Evolutionary conservation across 2,888 invertebrate species (phyloP), one percentile per base, ranked within the genome.

Genomic region (Maniola hyperantus): DNA sequence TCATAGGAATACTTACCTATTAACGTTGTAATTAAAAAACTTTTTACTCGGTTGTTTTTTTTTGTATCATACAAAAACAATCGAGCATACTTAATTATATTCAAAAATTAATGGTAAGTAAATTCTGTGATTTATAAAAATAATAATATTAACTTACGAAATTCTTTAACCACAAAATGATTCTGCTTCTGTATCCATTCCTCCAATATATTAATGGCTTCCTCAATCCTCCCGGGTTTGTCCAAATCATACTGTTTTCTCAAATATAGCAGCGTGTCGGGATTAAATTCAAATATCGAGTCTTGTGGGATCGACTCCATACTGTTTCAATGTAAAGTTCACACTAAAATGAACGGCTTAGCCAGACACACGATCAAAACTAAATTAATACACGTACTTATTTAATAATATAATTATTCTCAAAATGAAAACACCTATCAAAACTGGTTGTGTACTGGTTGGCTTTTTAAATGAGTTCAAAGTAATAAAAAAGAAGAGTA

Each of bases 111-210:
- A 26, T 8, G 6, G 5, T n/a, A n/a, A 15, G 8, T 44, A 13
- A 71, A 77, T 6, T 1, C 39, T 5, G 34, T 34, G 2, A 57
- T 26, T 2, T 13, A 42, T 13, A 42, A 42, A 26, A 26, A 26
- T 26, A 26, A 26, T 26, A 60, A 53, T 39, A 62, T 26, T 34
- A 4, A 64, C 64, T 44, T n/a, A 55, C 50, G 46, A 48, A 57
- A 36, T 36, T 58, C 18, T 63, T 77, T 84, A n/a, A 71, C 76
- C 0, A 71, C 67, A 60, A 84, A 82, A 71, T 84, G 83, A 0
- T 77, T 70, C 48, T 84, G 83, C 54, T 80, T 79, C 13, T 74
- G 65, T 10, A 80, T 65, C 84, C 84, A 84, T 13, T 76, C 74
- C 39, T 79, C 73, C 11, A 84, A 67, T n/a, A 72, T 61, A 48